Evolutionary conservation across 2,797 vertebrate genomes (phyloP), one percentile per base, ranked within the genome.

Genomic region (Rhyacichthys aspro): DNA sequence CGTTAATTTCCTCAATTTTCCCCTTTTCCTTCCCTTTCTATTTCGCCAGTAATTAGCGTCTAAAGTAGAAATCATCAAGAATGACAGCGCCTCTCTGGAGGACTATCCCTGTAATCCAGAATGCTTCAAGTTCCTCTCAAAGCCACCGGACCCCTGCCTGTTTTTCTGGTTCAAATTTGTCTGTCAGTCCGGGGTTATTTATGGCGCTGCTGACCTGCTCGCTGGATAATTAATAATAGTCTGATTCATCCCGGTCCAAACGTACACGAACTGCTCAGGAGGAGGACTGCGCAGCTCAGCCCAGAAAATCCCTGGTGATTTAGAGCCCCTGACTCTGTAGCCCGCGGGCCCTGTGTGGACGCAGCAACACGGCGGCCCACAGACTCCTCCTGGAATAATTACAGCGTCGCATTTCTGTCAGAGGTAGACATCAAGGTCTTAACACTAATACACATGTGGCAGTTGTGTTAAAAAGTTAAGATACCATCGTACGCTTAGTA

Each of bases 171-270:
- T 72, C 65, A 65, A 74, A 68, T 81, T 67, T 63, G 67, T 80
- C 84, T 79, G 79, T 86, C 78, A 81, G 72, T 73, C 36, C 14
- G 45, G 10, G 34, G 69, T 84, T 90, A 91, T 91, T 89, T 90
- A 90, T 82, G 84, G 78, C 63, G 44, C 72, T 43, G 5, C 56
- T 76, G 57, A 77, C 72, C 85, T 74, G 84, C 52, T 45, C 58
- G 83, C 64, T n/a, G 74, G 69, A 75, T 87, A 87, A 91, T 91
- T 91, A 89, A 89, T 91, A 90, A 88, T 77, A 76, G 79, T 69
- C 77, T 82, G 87, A 90, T 89, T 90, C 86, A 90, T 90, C 81
- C 71, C 55, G 38, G 74, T 88, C 84, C 84, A 88, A 87, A 82
- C 64, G 78, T 70, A 82, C 78, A 72, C 44, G 70, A 75, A 70